Evolutionary conservation across 2,113 vertebrate genomes (phyloP), one percentile per base, ranked within the genome.

Genomic region (Hyla sarda): DNA sequence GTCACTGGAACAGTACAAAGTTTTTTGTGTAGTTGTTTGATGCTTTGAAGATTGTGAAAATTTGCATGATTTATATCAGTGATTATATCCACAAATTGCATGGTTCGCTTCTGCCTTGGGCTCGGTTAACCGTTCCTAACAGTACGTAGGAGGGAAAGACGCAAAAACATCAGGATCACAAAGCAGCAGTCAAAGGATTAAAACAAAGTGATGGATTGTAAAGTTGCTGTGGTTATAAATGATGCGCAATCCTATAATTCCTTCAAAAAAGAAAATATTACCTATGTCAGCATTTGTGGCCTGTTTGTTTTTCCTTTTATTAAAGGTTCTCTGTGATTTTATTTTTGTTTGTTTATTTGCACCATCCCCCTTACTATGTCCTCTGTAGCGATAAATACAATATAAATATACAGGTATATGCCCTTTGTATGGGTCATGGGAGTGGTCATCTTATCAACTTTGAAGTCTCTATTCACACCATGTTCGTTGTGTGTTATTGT

Each of bases 11-110:
- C 28, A 41, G n/a, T 32, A 76, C 75, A 76, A 84, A 47, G n/a
- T 54, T 56, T 76, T 50, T 37, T 84, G 58, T 65, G 41, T 37
- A 81, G 56, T 45, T 16, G 56, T 62, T 77, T 62, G 37, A 45
- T 80, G 58, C 54, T 80, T 60, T 81, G 56, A 81, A 65, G 78
- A 81, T 62, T 45, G 34, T n/a, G 37, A 81, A 65, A 65, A 65
- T 62, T 62, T 82, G 62, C 34, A 48, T 73, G 48, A 77, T 65
- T 58, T 77, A 82, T 58, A 84, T 76, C 60, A 74, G 34, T 60
- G 71, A 62, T 48, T 32, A 77, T 77, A 50, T 84, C 74, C 45
- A 32, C 56, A 48, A 77, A 65, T 82, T 75, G 58, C 73, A 62
- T 25, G 56, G 73, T 75, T 47, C 19, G 73, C 56, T 48, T 65